Conservation (phyloP, 2,888 invertebrate species). For the Callyntrura sp. region DNA sequence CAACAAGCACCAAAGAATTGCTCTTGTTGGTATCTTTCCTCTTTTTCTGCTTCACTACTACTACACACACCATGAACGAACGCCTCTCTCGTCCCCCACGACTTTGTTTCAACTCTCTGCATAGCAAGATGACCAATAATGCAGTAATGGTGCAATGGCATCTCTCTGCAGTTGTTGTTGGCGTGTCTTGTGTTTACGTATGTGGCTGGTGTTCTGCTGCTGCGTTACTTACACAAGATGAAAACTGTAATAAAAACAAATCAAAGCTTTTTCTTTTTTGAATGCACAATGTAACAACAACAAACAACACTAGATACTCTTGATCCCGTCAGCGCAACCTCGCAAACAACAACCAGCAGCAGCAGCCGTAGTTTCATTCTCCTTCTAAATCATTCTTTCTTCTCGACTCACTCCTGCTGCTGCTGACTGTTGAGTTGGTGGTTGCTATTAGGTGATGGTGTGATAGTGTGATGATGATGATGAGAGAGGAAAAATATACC, state of each 20-base stretch:
- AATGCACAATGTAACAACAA: conserved; percentile 1
- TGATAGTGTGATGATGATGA: no score
- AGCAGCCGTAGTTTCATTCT: not conserved
- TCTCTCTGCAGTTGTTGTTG: conserved; percentile 1
- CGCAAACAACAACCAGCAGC: not conserved
- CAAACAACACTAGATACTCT: not conserved
- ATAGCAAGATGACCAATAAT: not conserved
- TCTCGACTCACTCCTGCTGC: conserved; percentile 4
- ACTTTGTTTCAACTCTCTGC: not conserved
- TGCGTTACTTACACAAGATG: not conserved
- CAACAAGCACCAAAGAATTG: not conserved
- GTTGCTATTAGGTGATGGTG: not conserved
- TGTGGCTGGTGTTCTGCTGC: not conserved
- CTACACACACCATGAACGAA: not conserved
- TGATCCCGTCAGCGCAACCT: not conserved
- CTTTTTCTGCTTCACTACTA: not conserved
- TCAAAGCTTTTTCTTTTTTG: conserved; percentile 51
- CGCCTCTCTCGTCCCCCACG: not conserved
- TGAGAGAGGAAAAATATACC: conserved; percentile 20
- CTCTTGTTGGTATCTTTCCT: not conserved
- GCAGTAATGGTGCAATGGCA: conserved; percentile 26
- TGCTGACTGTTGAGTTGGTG: not conserved
- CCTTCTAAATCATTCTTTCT: conserved; percentile 13
- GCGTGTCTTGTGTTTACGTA: not conserved
- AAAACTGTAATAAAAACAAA: conserved; percentile 6